Conservation (phyloP, 2,113 vertebrate genomes). For the Sapayoa aenigma region DNA sequence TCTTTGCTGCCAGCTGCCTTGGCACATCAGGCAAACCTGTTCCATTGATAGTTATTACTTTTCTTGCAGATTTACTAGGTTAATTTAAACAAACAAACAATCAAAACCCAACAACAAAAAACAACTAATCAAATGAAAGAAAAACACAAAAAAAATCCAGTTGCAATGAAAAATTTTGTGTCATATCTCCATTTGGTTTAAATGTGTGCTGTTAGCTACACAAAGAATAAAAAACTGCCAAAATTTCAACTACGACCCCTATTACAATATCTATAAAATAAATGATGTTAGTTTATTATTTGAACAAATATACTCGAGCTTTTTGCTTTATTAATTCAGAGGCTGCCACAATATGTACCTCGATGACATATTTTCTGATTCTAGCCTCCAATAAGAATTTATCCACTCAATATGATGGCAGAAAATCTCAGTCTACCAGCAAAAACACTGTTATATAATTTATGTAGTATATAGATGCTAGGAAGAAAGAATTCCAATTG, state of each 20-base stretch:
- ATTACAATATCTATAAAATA: not conserved
- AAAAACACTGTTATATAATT: not conserved
- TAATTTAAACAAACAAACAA: not conserved
- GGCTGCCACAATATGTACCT: not conserved
- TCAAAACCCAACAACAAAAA: not conserved
- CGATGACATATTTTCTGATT: not conserved
- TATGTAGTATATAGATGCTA: not conserved
- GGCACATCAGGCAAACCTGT: not conserved
- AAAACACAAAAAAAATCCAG: not conserved
- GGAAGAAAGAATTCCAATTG: not conserved
- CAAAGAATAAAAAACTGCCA: not conserved
- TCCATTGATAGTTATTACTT: not conserved
- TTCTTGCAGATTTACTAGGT: not conserved
- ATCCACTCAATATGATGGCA: not conserved
- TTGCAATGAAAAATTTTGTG: not conserved
- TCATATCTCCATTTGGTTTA: not conserved
- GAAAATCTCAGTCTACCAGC: not conserved
- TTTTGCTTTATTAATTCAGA: constrained; percentile 15
- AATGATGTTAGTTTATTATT: not conserved
- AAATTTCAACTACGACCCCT: not conserved
- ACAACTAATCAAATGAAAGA: not conserved
- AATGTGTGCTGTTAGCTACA: not conserved
- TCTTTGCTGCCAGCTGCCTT: not conserved
- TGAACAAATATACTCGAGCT: not conserved
- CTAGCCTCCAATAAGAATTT: not conserved